phyloP scores from a whole-genome alignment of 2,113 vertebrate genomes.

The Centropus bengalensis region DNA sequence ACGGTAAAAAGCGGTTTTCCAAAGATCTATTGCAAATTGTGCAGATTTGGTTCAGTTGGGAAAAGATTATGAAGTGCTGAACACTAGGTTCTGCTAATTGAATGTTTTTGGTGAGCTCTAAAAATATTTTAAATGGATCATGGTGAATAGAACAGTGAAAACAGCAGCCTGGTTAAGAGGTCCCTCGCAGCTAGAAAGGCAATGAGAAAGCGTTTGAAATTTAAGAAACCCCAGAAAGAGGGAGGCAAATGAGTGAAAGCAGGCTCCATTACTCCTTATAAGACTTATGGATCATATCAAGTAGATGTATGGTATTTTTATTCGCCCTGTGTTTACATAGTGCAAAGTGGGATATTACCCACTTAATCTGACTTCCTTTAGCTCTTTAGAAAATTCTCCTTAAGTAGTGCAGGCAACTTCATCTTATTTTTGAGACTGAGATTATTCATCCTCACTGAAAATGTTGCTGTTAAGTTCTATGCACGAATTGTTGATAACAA shows the following conservation, averaged over 20 bases:
- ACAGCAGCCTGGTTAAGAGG: conserved; percentile 19
- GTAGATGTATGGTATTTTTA: conserved; percentile 67
- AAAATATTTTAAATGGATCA: conserved; percentile 47
- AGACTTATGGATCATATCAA: conserved; percentile 60
- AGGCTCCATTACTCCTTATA: conserved; percentile 65
- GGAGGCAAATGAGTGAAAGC: conserved; percentile 55
- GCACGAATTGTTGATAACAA: conserved; percentile 75
- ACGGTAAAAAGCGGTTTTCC: conserved; percentile 68
- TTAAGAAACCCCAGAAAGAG: conserved; percentile 34
- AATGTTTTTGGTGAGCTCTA: conserved; percentile 69
- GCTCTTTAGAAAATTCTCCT: conserved; percentile 15
- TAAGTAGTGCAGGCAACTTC: conserved; percentile 33
- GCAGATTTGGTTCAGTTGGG: conserved; percentile 67
- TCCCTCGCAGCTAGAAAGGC: not conserved
- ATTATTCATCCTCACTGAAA: conserved; percentile 71
- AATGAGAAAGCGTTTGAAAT: conserved; percentile 18
- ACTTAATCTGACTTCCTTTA: conserved; percentile 40
- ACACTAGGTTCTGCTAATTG: conserved; percentile 67
- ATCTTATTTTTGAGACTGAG: conserved; percentile 61
- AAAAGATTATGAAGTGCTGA: conserved; percentile 63
- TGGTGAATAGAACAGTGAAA: conserved; percentile 28
- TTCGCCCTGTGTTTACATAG: conserved; percentile 66
- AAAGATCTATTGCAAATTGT: conserved; percentile 80
- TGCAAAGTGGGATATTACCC: conserved; percentile 53
- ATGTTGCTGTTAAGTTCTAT: conserved; percentile 69